Evolutionary conservation across 2,113 vertebrate genomes (phyloP), one percentile per base, ranked within the genome.

Genomic region (Dipodomys spectabilis): DNA sequence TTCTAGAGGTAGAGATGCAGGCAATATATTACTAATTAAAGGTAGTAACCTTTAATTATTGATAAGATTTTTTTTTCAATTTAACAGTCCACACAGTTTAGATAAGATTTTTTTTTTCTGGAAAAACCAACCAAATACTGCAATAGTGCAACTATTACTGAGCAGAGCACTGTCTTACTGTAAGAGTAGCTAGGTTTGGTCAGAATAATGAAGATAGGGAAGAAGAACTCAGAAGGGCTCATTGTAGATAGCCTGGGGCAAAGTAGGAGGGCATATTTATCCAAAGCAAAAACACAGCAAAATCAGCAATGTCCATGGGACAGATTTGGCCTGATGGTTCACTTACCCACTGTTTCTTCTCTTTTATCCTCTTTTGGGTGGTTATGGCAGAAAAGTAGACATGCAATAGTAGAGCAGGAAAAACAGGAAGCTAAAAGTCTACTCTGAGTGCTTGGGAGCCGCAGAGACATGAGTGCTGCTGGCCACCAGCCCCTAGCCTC

Each of bases 41-140:
- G 28, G 9, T 11, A 35, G 32, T 49, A 28, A 25, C 6, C 64
- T 32, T 93, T 44, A 69, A n/a, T 89, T 94, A 92, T 10, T 60
- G 39, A 72, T 65, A 89, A 71, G 45, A 83, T 30, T 53, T 94
- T 94, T 82, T 82, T 91, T 9, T 39, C 39, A 39, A 39, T 39
- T 39, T 39, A 39, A 39, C 39, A 39, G 39, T 6, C 39, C 39
- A 39, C 39, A 39, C 39, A 39, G 39, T 39, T 39, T 39, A 39
- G 39, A 72, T 65, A 89, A 71, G 45, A 83, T 30, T 53, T 94
- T 94, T 82, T 82, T 94, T 82, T 91, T 9, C 30, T 84, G 20
- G 64, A 79, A 69, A 82, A 90, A 3, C 53, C 53, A 81, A 72
- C 71, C 22, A 74, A 67, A 57, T 72, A 69, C 30, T 82, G 16